phyloP scores from a whole-genome alignment of 1,140 invertebrate genomes.

The Camponotus vicinus region DNA sequence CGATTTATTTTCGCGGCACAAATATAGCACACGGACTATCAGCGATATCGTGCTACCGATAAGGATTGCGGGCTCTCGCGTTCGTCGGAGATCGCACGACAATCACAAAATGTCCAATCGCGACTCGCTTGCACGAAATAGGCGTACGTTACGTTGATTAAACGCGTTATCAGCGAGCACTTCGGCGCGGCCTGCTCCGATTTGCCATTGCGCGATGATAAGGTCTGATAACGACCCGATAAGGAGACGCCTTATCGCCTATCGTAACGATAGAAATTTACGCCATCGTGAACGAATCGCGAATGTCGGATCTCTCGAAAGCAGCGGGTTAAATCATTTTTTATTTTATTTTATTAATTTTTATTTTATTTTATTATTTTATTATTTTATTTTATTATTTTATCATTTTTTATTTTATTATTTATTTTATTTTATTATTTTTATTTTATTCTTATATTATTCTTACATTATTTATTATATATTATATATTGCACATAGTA shows the following conservation, averaged over 20 bases:
- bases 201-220: conserved; percentile 48
- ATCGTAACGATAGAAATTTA: conserved; percentile 52
- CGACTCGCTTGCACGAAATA: conserved; percentile 55
- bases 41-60: conserved; percentile 49
- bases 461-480: too few species aligned
- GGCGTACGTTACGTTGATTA: conserved; percentile 61
- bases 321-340: neutral
- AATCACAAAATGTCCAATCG: conserved; percentile 49
- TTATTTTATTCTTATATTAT: too few species aligned
- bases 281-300: conserved; percentile 32
- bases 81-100: conserved; percentile 53
- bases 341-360: neutral
- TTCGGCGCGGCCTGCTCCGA: conserved; percentile 37
- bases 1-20: conserved; percentile 35
- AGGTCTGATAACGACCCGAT: conserved; percentile 31
- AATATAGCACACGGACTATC: conserved; percentile 21
- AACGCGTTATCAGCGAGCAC: conserved; percentile 44
- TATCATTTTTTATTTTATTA: neutral
- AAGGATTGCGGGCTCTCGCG: conserved; percentile 54
- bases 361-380: too few species aligned
- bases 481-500: too few species aligned
- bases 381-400: conserved; percentile 2
- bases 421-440: too few species aligned
- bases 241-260: conserved; percentile 31
- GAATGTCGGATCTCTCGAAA: conserved; percentile 9